A percentile compares a stretch with the other conserved stretches of the same genome.
Conservation (phyloP, 2,797 vertebrate genomes). For the Acipenser ruthenus region DNA sequence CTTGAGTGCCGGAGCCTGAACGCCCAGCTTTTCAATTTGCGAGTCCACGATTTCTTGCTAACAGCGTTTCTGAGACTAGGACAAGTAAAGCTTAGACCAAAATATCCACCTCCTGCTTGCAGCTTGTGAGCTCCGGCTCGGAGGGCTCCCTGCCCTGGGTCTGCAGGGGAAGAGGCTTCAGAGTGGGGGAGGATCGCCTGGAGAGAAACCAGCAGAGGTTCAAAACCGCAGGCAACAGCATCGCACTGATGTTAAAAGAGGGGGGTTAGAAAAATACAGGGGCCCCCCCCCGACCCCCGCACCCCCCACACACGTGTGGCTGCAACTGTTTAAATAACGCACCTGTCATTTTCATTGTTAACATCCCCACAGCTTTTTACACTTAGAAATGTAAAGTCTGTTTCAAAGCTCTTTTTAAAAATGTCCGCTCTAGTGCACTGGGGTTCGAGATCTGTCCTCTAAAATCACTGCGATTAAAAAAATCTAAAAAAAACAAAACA, state of each 20-base stretch:
- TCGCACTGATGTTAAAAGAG: slow-evolving; percentile 10
- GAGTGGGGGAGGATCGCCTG: slow-evolving; percentile 70
- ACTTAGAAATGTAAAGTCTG: no score
- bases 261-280: slow-evolving; percentile 28
- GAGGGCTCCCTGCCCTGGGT: slow-evolving; percentile 38
- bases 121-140: slow-evolving; percentile 64
- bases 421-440: no score
- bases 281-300: no score
- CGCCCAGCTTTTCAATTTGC: slow-evolving; percentile 94
- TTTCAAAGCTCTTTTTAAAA: no score
- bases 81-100: slow-evolving; percentile 98
- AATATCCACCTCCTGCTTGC: slow-evolving; percentile 95
- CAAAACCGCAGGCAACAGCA: slow-evolving; percentile 41
- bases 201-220: slow-evolving; percentile 47
- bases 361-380: no score
- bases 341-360: no score
- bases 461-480: no score
- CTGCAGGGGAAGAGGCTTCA: slow-evolving; percentile 46
- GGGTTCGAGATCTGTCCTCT: no score
- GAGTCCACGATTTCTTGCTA: slow-evolving; percentile 96
- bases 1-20: slow-evolving; percentile 90
- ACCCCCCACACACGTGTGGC: no score
- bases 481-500: neutral
- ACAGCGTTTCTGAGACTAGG: slow-evolving; percentile 96
- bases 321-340: no score